Base-by-base conservation (phyloP, 1,140 invertebrate genomes). In the Fopius arisanus region DNA sequence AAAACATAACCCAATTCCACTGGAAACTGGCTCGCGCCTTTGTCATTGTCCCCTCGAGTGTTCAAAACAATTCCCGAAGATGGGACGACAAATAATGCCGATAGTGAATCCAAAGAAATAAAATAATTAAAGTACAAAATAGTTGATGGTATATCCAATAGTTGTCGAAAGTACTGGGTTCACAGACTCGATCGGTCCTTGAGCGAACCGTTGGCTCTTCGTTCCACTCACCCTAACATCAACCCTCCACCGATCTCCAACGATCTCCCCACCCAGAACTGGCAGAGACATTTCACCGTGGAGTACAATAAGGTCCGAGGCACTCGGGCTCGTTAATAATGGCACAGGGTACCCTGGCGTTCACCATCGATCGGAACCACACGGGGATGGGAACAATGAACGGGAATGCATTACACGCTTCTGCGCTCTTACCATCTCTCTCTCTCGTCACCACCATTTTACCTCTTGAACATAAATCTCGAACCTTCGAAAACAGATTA, bases 251-350 rank as follows among this genome's bases (percentile, higher is more conserved):
- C 16, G 28, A 31, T 29, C 33, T 23, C 51, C n/a, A n/a, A n/a
- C n/a, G n/a, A n/a, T n/a, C 21, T 7, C 41, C 65, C 51, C 29
- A 28, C 62, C 63, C 65, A 67, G 26, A 59, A 59, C 54, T 59
- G 54, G 19, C 21, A 72, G 70, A 72, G 70, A 72, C 70, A 72
- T 72, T 72, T 72, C 70, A 67, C 62, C 37, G 43, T 40, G 63
- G 33, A 72, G 54, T 63, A 72, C 70, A 72, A 72, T 72, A 72
- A 72, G 70, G 70, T 72, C 70, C 70, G 70, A 72, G 62, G 70
- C 63, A 72, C 70, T 72, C 62, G 62, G 48, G 29, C 70, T 72
- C 63, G 70, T 72, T 67, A 62, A 66, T 72, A 72, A 72, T 66
- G 70, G 63, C 40, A 65, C 70, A 62, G 70, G 62, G 37, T 43